Evolutionary conservation across 2,888 invertebrate genomes (phyloP).

Genomic region (Tetragonisca angustula): DNA sequence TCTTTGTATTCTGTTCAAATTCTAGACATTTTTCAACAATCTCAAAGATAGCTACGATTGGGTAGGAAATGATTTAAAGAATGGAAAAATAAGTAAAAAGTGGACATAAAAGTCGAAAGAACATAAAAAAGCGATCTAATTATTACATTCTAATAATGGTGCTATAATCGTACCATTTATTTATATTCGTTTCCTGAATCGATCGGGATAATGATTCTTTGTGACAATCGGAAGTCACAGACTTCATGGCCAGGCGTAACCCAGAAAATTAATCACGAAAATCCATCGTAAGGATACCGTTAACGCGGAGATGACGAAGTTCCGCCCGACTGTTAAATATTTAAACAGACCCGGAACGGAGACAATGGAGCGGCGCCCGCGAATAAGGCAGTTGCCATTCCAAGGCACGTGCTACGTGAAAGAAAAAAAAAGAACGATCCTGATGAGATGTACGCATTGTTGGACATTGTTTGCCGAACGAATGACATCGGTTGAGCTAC

Average conservation of each 20-base stretch:
- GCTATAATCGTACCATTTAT: too few relatives aligned
- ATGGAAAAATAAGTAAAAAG: too few relatives aligned
- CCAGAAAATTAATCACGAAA: slow-evolving; percentile 69
- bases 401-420: slow-evolving; percentile 23
- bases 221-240: slow-evolving; percentile 29
- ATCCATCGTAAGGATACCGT: slow-evolving; percentile 67
- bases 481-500: slow-evolving; percentile 33
- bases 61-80: too few relatives aligned
- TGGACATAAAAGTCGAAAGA: too few relatives aligned
- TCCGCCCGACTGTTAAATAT: slow-evolving; percentile 80
- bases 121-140: too few relatives aligned
- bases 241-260: slow-evolving; percentile 47
- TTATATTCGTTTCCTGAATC: too few relatives aligned
- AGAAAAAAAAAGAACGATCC: slow-evolving; percentile 27
- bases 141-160: too few relatives aligned
- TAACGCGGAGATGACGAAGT: slow-evolving; percentile 70
- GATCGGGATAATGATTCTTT: background rate
- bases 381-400: slow-evolving; percentile 68
- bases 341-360: slow-evolving; percentile 77
- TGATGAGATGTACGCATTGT: slow-evolving; percentile 37
- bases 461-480: slow-evolving; percentile 27
- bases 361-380: slow-evolving; percentile 75
- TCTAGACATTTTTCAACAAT: too few relatives aligned
- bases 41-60: too few relatives aligned
- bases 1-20: too few relatives aligned